Percentiles rank a stretch among this genome's conserved stretches.
phyloP scores from a whole-genome alignment of 2,888 invertebrate species.

The Melinaea marsaeus region DNA sequence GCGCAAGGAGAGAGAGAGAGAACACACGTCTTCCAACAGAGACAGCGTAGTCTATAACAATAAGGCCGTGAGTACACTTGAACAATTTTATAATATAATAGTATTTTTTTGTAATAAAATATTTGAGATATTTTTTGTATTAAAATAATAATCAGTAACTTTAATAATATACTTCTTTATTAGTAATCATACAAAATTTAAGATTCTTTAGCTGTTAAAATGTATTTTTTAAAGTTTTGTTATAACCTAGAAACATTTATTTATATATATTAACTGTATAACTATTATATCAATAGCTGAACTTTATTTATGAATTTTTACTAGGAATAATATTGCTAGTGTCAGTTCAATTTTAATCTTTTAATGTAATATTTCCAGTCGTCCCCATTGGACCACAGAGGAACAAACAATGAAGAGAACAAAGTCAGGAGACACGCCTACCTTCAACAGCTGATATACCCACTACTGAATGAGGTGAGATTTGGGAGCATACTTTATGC shows the following conservation, averaged over 20 bases:
- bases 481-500: no score
- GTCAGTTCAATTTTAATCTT: neutral
- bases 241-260: no score
- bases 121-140: neutral
- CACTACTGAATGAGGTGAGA: constrained; percentile 68
- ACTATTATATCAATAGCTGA: no score
- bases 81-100: neutral
- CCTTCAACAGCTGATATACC: constrained; percentile 72
- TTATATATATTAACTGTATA: no score
- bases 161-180: no score
- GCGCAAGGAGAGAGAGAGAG: constrained; percentile 28
- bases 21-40: constrained; percentile 49
- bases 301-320: no score
- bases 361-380: constrained; percentile 47
- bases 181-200: no score
- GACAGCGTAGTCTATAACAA: constrained; percentile 57
- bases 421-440: constrained; percentile 71
- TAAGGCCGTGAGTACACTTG: constrained; percentile 57
- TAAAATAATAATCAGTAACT: no score
- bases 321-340: neutral
- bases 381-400: constrained; percentile 74
- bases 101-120: neutral
- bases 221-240: no score
- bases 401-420: constrained; percentile 64
- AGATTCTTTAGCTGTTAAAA: no score